Conservation (phyloP, 2,797 vertebrate genomes). For the Hippoglossus hippoglossus region DNA sequence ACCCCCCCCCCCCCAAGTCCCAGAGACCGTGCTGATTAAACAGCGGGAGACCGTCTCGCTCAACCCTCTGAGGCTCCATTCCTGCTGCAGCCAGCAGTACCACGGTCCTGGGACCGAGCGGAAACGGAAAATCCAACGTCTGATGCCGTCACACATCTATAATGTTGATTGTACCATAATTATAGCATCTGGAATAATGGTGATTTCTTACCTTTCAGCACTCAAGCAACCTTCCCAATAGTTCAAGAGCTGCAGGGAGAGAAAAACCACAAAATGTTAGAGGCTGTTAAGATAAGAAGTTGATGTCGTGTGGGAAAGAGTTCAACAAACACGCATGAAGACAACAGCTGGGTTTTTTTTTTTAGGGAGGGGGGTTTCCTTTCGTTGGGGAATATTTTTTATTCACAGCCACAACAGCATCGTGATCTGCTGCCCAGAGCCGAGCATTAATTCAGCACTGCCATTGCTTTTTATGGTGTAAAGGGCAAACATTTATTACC, state of each 20-base stretch:
- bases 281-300: constrained; percentile 18
- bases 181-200: constrained; percentile 13
- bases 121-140: constrained; percentile 45
- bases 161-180: constrained; percentile 17
- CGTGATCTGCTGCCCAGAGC: constrained; percentile 52
- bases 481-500: constrained; percentile 80
- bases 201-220: constrained; percentile 79
- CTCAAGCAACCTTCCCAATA: constrained; percentile 75
- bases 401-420: constrained; percentile 45
- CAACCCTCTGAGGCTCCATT: constrained; percentile 41
- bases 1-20: constrained; percentile 29
- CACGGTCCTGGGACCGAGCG: constrained; percentile 19
- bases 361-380: too few species aligned
- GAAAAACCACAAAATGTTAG: constrained; percentile 35
- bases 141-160: constrained; percentile 37
- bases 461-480: constrained; percentile 62
- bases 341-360: constrained; percentile 20
- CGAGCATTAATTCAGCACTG: constrained; percentile 56
- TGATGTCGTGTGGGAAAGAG: constrained; percentile 23
- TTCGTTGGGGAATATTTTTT: constrained; percentile 41
- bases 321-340: constrained; percentile 34
- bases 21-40: constrained; percentile 74
- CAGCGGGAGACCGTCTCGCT: constrained; percentile 48
- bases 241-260: constrained; percentile 76
- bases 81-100: constrained; percentile 52